Evolutionary conservation across 1,140 invertebrate species (phyloP), one percentile per base, ranked within the genome.

Genomic region (Stratiolaelaps scimitus): DNA sequence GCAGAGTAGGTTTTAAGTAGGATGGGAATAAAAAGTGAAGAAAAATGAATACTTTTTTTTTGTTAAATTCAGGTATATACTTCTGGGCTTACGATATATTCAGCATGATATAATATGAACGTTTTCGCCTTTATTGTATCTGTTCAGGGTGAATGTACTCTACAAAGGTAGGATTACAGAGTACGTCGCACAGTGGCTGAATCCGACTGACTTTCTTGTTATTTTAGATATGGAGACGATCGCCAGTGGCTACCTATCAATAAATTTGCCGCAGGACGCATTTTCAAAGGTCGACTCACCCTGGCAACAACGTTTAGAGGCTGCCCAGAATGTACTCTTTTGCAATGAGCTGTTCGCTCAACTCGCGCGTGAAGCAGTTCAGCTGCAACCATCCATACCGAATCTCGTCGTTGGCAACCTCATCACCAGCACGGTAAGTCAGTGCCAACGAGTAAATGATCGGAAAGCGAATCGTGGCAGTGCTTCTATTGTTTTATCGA

Each of bases 321-420:
- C 88, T 1, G 92, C 92, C 0, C 93, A 98, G 73, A 97, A 96
- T 78, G 92, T 96, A 34, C 76, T 96, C 2, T 98, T 95, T 77
- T 97, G 92, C 75, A 96, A 96, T 78, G 93, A 98, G 77, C 75
- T 97, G 1, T 96, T 98, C 74, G 88, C 88, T 68, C 88, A 95
- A 74, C 77, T 98, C 40, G 92, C 92, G 0, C 84, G 89, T 68
- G 92, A 97, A 76, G 92, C 93, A 0, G 91, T 96, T 4, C 88
- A 94, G 71, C 75, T 93, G 1, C 87, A 92, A 72, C 85, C 88
- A 2, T 85, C 87, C 0, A 92, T 96, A 73, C 92, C 92, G 7
- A 92, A 95, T 73, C 88, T 96, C 81, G 92, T 96, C 30, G 88
- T 95, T 60, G 91, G 90, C 48, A 96, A 95, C 77, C 90, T 95